phyloP scores from a whole-genome alignment of 2,113 vertebrate genomes.

The Ochotona princeps region DNA sequence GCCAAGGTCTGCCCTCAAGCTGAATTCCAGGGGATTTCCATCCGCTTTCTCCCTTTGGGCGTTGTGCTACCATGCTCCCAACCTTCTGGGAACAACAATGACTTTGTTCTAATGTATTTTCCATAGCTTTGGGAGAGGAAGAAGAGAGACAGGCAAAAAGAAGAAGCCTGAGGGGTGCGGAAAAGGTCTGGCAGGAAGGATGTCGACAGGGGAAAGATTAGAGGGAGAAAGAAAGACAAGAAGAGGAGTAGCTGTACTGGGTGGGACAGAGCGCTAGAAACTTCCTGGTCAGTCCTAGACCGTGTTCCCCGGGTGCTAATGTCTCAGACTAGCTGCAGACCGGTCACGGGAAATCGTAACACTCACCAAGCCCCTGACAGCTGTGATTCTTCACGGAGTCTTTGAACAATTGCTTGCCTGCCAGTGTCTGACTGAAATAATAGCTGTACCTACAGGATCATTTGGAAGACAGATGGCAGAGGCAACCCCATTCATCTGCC shows the following conservation, averaged over 20 bases:
- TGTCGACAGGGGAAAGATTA: accelerated
- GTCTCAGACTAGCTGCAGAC: conserved; percentile 73
- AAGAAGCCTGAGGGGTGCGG: not conserved
- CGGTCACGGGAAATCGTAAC: conserved; percentile 66
- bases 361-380: conserved; percentile 76
- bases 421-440: conserved; percentile 84
- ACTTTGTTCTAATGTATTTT: not conserved
- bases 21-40: not conserved
- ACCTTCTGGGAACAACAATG: not conserved
- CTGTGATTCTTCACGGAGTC: conserved; percentile 81
- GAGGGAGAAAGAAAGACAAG: accelerated
- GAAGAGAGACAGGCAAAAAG: not conserved
- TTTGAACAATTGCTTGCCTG: conserved; percentile 81
- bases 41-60: not conserved
- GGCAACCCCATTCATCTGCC: conserved; percentile 81
- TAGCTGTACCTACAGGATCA: conserved; percentile 81
- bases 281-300: not conserved
- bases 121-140: not conserved
- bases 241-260: not conserved
- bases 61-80: not conserved
- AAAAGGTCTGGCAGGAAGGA: not conserved
- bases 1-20: too few species aligned
- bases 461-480: conserved; percentile 83
- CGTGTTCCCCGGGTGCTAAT: conserved; percentile 29
- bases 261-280: not conserved